Evolutionary conservation across 1,140 invertebrate species (phyloP), one percentile per base, ranked within the genome.

Genomic region (Homarus americanus): DNA sequence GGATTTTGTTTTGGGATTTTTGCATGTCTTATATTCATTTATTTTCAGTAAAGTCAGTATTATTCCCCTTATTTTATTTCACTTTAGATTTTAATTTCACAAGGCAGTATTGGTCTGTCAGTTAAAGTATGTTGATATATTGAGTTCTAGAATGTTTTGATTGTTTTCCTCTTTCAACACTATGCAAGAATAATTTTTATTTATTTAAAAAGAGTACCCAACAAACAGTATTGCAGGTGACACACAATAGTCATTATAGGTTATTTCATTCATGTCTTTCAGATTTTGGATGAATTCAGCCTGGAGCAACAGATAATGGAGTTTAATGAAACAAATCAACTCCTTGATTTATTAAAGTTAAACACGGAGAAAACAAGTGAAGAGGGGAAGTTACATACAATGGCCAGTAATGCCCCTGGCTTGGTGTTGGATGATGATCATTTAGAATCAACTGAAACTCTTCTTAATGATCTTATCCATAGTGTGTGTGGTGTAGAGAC

Each of bases 231-330:
- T 73, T 41, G 40, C 4, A n/a, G 41, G 17, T 44, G 63, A 69
- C 7, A 69, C 53, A 58, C 10, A 41, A 12, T 41, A 86, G 83
- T 41, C 72, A 86, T 69, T 86, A 86, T 86, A 73, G 66, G 2
- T 80, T 34, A 1, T 17, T 53, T 76, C 32, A 4, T 86, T 86
- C 72, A 86, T 76, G n/a, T 80, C 40, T 84, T 86, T 73, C 83
- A 86, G 83, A 73, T 86, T 86, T 76, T 86, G 83, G 83, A 76
- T 86, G 83, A 73, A 49, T 75, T 58, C 83, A 86, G 32, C 69
- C n/a, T 12, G 69, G 73, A 75, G 69, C 28, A 44, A 36, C 34
- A 76, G 28, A 73, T 10, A 34, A 86, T 86, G 83, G 83, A 73
- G 83, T 72, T 28, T 53, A 76, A 76, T 86, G 83, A 73, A 12